These are phyloP conservation scores for Boloria selene DNA, from an alignment of 2,888 invertebrate genomes.

Conservation along the genomic window DNA sequence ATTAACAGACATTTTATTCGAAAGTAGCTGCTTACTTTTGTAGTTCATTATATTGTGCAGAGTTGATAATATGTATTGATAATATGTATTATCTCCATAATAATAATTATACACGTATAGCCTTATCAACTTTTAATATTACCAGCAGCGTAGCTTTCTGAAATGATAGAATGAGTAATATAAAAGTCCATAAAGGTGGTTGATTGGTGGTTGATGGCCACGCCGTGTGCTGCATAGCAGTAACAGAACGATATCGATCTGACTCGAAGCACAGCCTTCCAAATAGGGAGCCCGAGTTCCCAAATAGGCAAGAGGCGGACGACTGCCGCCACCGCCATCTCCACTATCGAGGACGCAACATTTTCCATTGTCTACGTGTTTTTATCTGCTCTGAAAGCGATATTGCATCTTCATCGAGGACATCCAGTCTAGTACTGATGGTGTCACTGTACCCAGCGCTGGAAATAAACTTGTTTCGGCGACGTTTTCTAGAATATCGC, in stretches of 20 bases:
- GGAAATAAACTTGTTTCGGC: slow-evolving; percentile 43
- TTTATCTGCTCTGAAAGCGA: slow-evolving; percentile 56
- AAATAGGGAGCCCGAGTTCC: slow-evolving; percentile 73
- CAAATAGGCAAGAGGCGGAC: slow-evolving; percentile 72
- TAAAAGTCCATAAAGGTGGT: slow-evolving; percentile 56
- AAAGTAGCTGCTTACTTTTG: no score
- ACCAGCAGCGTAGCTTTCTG: background rate
- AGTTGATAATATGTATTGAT: no score
- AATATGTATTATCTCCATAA: no score
- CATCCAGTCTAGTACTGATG: slow-evolving; percentile 47
- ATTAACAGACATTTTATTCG: no score
- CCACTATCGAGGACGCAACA: slow-evolving; percentile 69
- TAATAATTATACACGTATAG: no score
- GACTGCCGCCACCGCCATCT: slow-evolving; percentile 47
- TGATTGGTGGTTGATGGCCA: slow-evolving; percentile 62
- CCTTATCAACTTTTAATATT: no score
- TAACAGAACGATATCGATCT: slow-evolving; percentile 69
- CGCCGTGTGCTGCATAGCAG: slow-evolving; percentile 52
- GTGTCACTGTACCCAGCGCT: slow-evolving; percentile 46
- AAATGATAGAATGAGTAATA: slow-evolving; percentile 31
- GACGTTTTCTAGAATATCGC: slow-evolving; percentile 42
- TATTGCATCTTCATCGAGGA: slow-evolving; percentile 59
- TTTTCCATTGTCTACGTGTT: slow-evolving; percentile 73
- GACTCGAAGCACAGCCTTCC: slow-evolving; percentile 77
- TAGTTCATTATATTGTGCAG: no score